Conservation (phyloP, 64 coral and sea anemone genomes). For the Astreopora myriophthalma region DNA sequence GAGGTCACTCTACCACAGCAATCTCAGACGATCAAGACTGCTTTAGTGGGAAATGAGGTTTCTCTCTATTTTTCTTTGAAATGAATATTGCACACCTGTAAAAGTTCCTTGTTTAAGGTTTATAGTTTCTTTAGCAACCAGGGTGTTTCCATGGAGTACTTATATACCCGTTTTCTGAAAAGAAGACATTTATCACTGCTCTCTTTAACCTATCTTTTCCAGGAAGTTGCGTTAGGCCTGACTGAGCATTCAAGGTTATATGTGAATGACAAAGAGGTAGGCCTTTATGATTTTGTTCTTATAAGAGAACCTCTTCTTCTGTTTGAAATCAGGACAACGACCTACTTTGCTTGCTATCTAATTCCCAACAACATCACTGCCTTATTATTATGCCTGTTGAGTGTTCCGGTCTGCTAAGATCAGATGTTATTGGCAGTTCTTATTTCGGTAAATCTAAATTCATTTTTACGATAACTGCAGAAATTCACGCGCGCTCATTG, state of each 20-base stretch:
- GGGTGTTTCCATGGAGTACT: neutral
- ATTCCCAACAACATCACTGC: too few species aligned
- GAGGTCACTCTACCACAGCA: conserved; percentile 73
- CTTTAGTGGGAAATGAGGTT: conserved; percentile 83
- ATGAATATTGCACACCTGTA: too few species aligned
- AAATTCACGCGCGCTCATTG: too few species aligned
- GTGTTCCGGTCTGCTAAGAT: too few species aligned
- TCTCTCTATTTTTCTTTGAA: neutral
- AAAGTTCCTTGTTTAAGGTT: too few species aligned
- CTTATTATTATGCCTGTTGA: too few species aligned
- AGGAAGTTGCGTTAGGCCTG: conserved; percentile 89
- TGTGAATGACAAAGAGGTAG: conserved; percentile 92
- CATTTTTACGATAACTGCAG: too few species aligned
- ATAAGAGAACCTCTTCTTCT: neutral
- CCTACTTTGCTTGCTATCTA: too few species aligned
- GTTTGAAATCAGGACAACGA: neutral
- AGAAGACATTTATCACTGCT: neutral
- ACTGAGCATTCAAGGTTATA: conserved; percentile 90
- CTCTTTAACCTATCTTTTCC: neutral
- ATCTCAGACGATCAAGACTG: conserved; percentile 69
- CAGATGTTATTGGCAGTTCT: too few species aligned
- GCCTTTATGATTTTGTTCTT: neutral
- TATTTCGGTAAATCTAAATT: too few species aligned
- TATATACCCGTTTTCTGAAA: neutral
- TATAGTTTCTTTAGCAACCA: too few species aligned